phyloP scores from a whole-genome alignment of 2,888 invertebrate species.

The Limnephilus marmoratus region DNA sequence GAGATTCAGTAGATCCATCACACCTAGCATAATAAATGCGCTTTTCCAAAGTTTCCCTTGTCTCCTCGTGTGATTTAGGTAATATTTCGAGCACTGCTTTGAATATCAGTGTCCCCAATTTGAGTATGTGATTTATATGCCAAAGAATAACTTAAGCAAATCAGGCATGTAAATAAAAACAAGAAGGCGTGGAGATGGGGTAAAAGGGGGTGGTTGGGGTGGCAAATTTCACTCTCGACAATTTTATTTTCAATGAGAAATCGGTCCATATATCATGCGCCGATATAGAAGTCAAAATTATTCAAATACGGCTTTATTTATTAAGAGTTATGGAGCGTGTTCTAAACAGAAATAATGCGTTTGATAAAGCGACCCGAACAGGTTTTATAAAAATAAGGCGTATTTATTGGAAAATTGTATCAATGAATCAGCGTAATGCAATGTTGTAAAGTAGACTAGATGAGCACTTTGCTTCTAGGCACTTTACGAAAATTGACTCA shows the following conservation, averaged over 20 bases:
- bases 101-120: conserved; percentile 65
- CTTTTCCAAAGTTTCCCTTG: conserved; percentile 53
- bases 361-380: neutral
- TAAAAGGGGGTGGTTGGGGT: neutral
- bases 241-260: conserved; percentile 65
- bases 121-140: conserved; percentile 60
- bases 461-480: neutral
- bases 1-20: conserved; percentile 2
- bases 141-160: conserved; percentile 64
- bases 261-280: conserved; percentile 58
- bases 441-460: neutral
- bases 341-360: conserved; percentile 43
- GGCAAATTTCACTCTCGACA: conserved; percentile 50
- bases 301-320: conserved; percentile 57
- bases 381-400: conserved; percentile 31
- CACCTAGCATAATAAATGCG: conserved; percentile 52
- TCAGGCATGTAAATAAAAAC: conserved; percentile 65
- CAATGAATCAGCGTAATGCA: neutral
- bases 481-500: neutral
- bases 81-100: conserved; percentile 65
- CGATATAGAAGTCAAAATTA: conserved; percentile 60
- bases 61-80: conserved; percentile 50
- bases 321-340: conserved; percentile 63
- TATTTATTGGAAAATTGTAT: neutral
- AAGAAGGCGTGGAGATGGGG: conserved; percentile 40